Evolutionary conservation across 2,888 invertebrate genomes (phyloP).

Genomic region (Sphaerophoria rueppellii): DNA sequence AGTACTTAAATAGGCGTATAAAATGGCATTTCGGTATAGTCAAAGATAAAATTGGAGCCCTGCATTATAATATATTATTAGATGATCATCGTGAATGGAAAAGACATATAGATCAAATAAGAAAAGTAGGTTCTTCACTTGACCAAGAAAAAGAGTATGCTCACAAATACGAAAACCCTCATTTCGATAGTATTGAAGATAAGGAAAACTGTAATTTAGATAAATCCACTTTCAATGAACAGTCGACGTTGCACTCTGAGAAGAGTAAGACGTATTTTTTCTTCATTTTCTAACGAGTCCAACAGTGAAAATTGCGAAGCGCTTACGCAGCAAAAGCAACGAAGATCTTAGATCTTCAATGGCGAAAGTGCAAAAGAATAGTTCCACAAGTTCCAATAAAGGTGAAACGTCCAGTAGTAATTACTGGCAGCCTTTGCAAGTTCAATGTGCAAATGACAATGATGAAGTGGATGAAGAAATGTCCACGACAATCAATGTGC

Average conservation of each 20-base stretch:
- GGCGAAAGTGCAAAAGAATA: constrained; percentile 20
- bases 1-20: no score
- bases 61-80: no score
- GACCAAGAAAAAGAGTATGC: no score
- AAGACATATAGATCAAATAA: no score
- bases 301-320: neutral
- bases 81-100: no score
- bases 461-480: constrained; percentile 10
- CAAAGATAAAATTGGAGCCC: no score
- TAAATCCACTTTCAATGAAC: no score
- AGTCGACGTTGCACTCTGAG: neutral
- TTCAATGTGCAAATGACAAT: neutral
- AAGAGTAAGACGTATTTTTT: neutral
- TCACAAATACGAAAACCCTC: no score
- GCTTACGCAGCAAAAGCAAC: constrained; percentile 15
- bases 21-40: no score
- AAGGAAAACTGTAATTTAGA: no score
- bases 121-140: no score
- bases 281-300: neutral
- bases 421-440: constrained; percentile 24
- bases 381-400: constrained; percentile 13
- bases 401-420: constrained; percentile 5
- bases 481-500: neutral
- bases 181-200: no score
- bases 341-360: constrained; percentile 36